phyloP scores from a whole-genome alignment of 2,888 invertebrate species.

The Zaprionus obscuricornis region DNA sequence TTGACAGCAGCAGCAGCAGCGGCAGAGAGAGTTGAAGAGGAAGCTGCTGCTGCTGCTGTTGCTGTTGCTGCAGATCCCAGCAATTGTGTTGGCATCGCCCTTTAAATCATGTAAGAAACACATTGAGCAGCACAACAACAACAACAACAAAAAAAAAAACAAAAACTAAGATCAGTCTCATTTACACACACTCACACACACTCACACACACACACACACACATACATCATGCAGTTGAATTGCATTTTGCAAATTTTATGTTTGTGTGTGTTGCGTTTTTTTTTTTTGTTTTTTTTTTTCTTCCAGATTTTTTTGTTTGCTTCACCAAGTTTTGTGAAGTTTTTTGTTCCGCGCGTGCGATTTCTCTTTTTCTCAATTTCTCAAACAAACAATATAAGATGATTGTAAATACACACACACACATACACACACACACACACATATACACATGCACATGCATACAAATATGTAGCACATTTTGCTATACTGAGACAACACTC shows the following conservation, averaged over 20 bases:
- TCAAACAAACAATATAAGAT: background rate
- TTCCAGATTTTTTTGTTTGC: constrained; percentile 25
- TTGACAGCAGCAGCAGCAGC: too few relatives aligned
- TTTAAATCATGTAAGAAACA: constrained; percentile 42
- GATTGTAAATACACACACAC: too few relatives aligned
- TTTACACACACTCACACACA: constrained; percentile 5
- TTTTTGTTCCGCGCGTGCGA: too few relatives aligned
- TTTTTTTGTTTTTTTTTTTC: constrained; percentile 26
- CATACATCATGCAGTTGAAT: constrained; percentile 17
- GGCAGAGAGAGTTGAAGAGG: background rate
- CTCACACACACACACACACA: background rate
- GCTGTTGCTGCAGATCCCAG: constrained; percentile 17
- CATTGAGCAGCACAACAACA: too few relatives aligned
- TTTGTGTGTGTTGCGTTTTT: constrained; percentile 11
- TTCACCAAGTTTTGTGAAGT: constrained; percentile 17
- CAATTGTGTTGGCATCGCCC: constrained; percentile 31
- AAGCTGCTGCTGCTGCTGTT: constrained; percentile 8
- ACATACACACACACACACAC: too few relatives aligned
- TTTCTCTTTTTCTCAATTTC: constrained; percentile 41
- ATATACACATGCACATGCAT: too few relatives aligned
- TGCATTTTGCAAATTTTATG: constrained; percentile 27
- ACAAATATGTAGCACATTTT: too few relatives aligned
- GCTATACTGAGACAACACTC: too few relatives aligned
- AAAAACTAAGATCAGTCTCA: constrained; percentile 22
- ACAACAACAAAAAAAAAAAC: too few relatives aligned